Base-by-base conservation (phyloP, 2,888 invertebrate species). In the Parnassius glacialis region DNA sequence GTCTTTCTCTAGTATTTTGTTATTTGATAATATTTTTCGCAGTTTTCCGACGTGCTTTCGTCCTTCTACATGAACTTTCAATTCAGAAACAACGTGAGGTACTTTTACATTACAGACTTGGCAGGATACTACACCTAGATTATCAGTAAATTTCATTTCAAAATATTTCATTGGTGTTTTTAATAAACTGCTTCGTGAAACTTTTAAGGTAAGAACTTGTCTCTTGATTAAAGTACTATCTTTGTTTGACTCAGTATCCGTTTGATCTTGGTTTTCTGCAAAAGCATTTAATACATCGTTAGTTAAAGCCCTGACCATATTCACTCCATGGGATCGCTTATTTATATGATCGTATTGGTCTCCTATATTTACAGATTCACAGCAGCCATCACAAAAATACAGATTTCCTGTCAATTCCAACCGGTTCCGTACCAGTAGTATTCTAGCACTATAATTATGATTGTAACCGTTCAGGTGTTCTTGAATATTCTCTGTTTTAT, bases 51-150 rank as follows among this genome's bases (percentile, higher is more conserved):
- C 2, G 25, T 25, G 25, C 3, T 25, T 25, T 25, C 25, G 25
- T 25, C 25, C 25, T 25, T 25, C 25, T 25, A 25, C 5, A 25
- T 25, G 25, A 50, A 25, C 25, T 25, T 45, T 12, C 10, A 64
- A 44, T 1, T 50, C 44, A 13, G 34, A 60, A 10, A 34, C 11
- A 41, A 54, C 13, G 10, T 52, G 52, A 10, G 59, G 57, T 0
- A 66, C 44, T 16, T 51, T 43, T 0, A 20, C 25, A 2, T 43
- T 11, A 42, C 66, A 66, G 2, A 66, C 50, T 10, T 34, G 45
- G 50, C 64, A 66, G 11, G 47, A 2, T 1, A 50, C 10, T 50
- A 34, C n/a, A 10, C n/a, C 7, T 13, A 42, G 12, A 12, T 44
- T 50, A 9, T 34, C 12, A 1, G n/a, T 10, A 10, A 34, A 11